Evolutionary conservation across 2,797 vertebrate genomes (phyloP), one percentile per base, ranked within the genome.

Genomic region (Clarias fuscus): DNA sequence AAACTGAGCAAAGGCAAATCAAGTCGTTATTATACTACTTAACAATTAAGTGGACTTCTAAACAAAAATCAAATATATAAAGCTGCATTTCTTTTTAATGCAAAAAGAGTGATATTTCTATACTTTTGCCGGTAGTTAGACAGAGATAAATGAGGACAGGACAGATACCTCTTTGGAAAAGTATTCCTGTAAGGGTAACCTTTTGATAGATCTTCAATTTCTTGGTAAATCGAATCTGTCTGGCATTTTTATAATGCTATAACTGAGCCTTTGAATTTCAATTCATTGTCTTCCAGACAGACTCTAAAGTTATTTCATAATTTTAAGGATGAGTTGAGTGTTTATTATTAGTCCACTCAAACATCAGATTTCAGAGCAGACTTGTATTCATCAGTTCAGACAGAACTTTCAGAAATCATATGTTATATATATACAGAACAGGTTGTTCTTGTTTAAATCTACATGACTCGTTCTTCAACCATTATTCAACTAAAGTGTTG

Each of bases 141-240:
- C n/a, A 67, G 72, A 73, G 40, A 73, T 73, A 48, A 73, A 48
- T 0, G 15, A 58, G n/a, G n/a, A 53, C 30, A 62, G 77, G 48
- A 48, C 77, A 80, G 33, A 40, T 62, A 40, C 18, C 30, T 24
- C 20, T 80, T 43, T n/a, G 11, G 37, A 22, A 80, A 22, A 80
- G 40, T 62, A 80, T 80, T 80, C 77, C 58, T 79, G 77, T 79
- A 79, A 79, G 24, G 22, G 27, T 58, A 59, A 77, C 20, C 73
- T 77, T 77, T 58, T 33, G 58, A 40, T 40, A 24, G 30, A 79
- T 79, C 37, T 15, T 62, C 20, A 17, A 79, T 79, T 79, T 79
- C 59, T 79, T 79, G 20, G 33, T 6, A 79, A 79, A 79, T 79
- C 13, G 8, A 40, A n/a, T 79, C 40, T 79, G 59, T 40, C 77